These are phyloP conservation scores for Dendrolimus punctatus DNA, from an alignment of 1,140 invertebrate genomes.

Conservation along the genomic window DNA sequence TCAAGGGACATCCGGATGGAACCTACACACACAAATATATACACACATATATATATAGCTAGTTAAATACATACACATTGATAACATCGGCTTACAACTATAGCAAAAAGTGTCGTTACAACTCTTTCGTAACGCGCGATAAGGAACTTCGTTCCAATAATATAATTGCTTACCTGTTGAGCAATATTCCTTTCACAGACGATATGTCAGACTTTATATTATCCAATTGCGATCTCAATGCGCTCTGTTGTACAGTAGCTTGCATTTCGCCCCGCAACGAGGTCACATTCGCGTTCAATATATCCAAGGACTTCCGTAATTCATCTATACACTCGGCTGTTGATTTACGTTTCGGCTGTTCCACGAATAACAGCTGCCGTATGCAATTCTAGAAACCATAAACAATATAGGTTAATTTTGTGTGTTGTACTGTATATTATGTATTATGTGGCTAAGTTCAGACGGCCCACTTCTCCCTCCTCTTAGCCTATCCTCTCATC, in stretches of 20 bases:
- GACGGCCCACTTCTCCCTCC: too few relatives aligned
- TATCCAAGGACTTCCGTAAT: conserved; percentile 77
- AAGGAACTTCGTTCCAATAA: too few relatives aligned
- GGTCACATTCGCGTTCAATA: conserved; percentile 68
- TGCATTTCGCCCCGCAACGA: conserved; percentile 46
- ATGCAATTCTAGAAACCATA: conserved; percentile 75
- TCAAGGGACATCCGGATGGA: too few relatives aligned
- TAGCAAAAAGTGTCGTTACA: too few relatives aligned
- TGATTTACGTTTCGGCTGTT: conserved; percentile 73
- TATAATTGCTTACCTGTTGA: conserved; percentile 81
- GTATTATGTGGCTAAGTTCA: too few relatives aligned
- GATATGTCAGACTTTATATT: conserved; percentile 82
- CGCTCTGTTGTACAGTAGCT: conserved; percentile 54
- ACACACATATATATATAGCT: too few relatives aligned
- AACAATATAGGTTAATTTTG: background rate
- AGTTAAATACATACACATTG: too few relatives aligned
- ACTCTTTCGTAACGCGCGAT: too few relatives aligned
- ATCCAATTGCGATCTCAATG: conserved; percentile 75
- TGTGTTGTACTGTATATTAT: too few relatives aligned
- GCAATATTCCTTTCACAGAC: conserved; percentile 82
- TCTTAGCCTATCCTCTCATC: too few relatives aligned
- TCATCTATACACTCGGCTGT: conserved; percentile 77
- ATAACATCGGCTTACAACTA: too few relatives aligned
- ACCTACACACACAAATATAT: too few relatives aligned
- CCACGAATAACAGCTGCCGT: conserved; percentile 75